These are phyloP conservation scores for Tetragnatha montana DNA, from an alignment of 2,888 invertebrate genomes.

Conservation along the genomic window DNA sequence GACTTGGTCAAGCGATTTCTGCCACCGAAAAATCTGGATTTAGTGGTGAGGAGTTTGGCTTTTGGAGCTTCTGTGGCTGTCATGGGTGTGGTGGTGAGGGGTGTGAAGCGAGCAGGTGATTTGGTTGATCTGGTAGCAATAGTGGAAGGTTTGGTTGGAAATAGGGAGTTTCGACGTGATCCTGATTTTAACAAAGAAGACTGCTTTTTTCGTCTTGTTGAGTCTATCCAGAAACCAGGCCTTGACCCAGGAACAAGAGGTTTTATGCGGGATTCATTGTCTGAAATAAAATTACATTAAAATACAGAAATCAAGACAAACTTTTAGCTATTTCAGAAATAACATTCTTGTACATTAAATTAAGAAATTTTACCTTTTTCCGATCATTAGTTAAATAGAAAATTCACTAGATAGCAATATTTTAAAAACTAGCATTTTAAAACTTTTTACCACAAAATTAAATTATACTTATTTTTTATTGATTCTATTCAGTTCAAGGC, in stretches of 20 bases:
- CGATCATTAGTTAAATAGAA: background rate
- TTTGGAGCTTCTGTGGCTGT: background rate
- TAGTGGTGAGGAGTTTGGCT: background rate
- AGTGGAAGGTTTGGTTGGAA: constrained; percentile 48
- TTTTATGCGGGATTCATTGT: constrained; percentile 18
- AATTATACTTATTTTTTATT: too few relatives aligned
- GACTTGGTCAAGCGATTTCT: constrained; percentile 42
- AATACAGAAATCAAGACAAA: background rate
- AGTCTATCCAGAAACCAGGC: constrained; percentile 65
- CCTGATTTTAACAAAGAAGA: constrained; percentile 49
- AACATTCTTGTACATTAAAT: background rate
- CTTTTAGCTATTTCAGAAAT: background rate
- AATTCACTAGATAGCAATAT: background rate
- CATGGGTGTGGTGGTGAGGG: constrained; percentile 7
- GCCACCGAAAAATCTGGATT: background rate
- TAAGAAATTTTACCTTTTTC: background rate
- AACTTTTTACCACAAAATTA: too few relatives aligned
- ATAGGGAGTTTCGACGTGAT: constrained; percentile 51
- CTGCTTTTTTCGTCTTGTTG: constrained; percentile 50
- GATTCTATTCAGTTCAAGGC: too few relatives aligned
- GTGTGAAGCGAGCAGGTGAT: background rate
- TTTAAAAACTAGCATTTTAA: background rate
- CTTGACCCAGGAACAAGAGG: constrained; percentile 61
- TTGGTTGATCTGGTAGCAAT: background rate
- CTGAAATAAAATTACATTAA: constrained; percentile 1